Base-by-base conservation (phyloP, 2,888 invertebrate genomes). In the Heliconius aoede region DNA sequence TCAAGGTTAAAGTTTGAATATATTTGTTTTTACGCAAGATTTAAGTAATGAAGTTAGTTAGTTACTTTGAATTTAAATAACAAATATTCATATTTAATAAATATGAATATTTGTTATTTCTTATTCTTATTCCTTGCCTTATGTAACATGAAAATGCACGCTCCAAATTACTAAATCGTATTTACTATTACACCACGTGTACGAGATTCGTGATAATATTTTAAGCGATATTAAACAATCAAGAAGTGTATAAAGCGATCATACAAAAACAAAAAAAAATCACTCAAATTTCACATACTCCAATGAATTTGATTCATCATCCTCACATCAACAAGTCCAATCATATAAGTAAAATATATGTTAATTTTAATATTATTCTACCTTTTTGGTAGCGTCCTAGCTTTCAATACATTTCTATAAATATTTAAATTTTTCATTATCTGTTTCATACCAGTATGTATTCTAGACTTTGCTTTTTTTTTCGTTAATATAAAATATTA, bases 351-450 rank as follows among this genome's bases (percentile, higher is more conserved):
- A 72, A 87, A 76, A 86, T 87, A 89, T 86, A 89, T 84, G 81
- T 86, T 79, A 85, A 86, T 83, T 82, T 77, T 84, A 83, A 81
- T 84, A 85, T 83, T 85, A 83, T 82, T 80, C 91, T 89, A 86
- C 79, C 84, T 90, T 89, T 91, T 91, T 91, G 91, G 91, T 89
- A 91, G 90, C 84, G 81, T 90, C 90, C 91, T 91, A 91, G 90
- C 91, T 86, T 88, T 72, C 24, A 71, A 76, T 72, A 72, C 72
- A 64, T 64, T 11, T 24, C 78, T 84, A 84, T 86, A 46, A 7
- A 76, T 55, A 9, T 0, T 55, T n/a, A n/a, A 18, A 18, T 55
- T n/a, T 55, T 55, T 55, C n/a, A 55, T 9, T 55, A n/a, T 55
- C n/a, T n/a, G n/a, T n/a, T n/a, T n/a, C n/a, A n/a, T 55, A 55